Percentiles rank a stretch among this genome's conserved stretches.
Conservation (phyloP, 2,113 vertebrate species). For the Strigops habroptila region DNA sequence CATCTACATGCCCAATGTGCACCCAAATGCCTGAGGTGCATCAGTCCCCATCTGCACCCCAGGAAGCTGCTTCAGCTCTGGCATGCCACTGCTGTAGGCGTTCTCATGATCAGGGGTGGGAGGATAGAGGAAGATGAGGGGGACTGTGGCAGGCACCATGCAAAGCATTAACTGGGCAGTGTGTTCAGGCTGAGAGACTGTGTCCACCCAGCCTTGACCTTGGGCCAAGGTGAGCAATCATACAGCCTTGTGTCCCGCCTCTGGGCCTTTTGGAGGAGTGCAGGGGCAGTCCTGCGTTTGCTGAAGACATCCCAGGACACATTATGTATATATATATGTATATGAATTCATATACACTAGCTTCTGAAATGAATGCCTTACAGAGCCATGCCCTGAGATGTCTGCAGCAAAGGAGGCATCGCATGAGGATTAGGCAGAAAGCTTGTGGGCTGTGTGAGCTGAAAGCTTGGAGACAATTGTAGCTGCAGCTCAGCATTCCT, state of each 20-base stretch:
- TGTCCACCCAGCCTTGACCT: neutral
- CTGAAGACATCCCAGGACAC: neutral
- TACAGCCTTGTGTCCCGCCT: neutral
- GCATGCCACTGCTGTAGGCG: neutral
- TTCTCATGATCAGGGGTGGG: accelerated
- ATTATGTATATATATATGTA: accelerated
- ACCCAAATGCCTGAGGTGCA: accelerated
- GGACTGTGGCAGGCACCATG: neutral
- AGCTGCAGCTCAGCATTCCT: neutral
- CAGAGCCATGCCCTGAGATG: neutral
- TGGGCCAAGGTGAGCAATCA: neutral
- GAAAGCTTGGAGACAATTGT: neutral
- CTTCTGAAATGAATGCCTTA: neutral
- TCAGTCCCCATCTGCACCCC: accelerated
- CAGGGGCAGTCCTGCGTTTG: neutral
- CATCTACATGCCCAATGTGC: accelerated
- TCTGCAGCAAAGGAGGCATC: neutral
- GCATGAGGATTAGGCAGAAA: neutral
- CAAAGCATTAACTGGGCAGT: neutral
- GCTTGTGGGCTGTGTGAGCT: accelerated
- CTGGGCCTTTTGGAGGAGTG: neutral
- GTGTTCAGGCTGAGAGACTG: neutral
- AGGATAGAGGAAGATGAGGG: neutral
- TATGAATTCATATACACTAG: accelerated
- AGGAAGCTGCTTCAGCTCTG: neutral